Evolutionary conservation across 2,888 invertebrate genomes (phyloP).

Genomic region (Ennomos quercinarius): DNA sequence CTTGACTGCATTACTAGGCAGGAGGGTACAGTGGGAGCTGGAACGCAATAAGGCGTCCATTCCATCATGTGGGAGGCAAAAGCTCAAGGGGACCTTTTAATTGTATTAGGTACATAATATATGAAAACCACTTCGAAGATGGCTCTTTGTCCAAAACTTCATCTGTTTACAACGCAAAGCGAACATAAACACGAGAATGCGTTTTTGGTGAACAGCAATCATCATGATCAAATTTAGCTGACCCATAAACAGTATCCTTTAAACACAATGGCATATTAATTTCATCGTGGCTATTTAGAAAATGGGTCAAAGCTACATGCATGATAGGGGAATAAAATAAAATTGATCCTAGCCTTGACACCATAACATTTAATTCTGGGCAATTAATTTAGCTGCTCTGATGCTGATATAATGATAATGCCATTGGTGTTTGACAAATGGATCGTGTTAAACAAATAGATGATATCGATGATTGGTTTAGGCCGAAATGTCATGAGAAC

Average conservation of each 20-base stretch:
- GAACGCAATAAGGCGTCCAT: too few relatives aligned
- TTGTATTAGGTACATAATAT: too few relatives aligned
- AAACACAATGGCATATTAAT: conserved; percentile 32
- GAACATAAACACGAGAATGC: conserved; percentile 8
- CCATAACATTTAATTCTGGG: conserved; percentile 77
- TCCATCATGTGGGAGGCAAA: too few relatives aligned
- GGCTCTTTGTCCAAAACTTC: neutral
- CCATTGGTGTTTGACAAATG: conserved; percentile 64
- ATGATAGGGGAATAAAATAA: conserved; percentile 59
- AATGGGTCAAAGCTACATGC: conserved; percentile 61
- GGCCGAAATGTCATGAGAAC: conserved; percentile 29
- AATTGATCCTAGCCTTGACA: conserved; percentile 73
- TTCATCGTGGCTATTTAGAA: conserved; percentile 49
- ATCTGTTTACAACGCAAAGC: neutral
- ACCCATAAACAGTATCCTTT: conserved; percentile 28
- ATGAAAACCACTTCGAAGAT: too few relatives aligned
- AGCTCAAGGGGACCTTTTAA: too few relatives aligned
- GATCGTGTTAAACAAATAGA: conserved; percentile 36
- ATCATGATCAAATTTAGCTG: conserved; percentile 16
- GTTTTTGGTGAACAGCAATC: conserved; percentile 13
- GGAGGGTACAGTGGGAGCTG: too few relatives aligned
- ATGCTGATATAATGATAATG: conserved; percentile 64
- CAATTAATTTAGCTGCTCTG: conserved; percentile 71
- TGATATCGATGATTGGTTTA: conserved; percentile 32
- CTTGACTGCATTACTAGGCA: too few relatives aligned